These are phyloP conservation scores for Datnioides undecimradiatus DNA, from an alignment of 2,113 vertebrate species.

Conservation along the genomic window DNA sequence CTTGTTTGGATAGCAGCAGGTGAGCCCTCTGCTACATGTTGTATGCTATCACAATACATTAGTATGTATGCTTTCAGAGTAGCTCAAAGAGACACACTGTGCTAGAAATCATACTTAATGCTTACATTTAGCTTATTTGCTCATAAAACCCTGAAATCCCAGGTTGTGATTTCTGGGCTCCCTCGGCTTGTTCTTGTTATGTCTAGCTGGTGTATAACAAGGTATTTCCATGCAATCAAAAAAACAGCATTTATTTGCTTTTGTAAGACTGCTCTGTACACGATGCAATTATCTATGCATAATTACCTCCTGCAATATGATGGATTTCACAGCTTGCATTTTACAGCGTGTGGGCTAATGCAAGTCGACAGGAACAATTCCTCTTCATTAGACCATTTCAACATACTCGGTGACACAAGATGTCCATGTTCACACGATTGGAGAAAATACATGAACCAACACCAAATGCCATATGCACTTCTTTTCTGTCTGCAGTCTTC, in stretches of 20 bases:
- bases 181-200: slow-evolving; percentile 17
- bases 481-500: slow-evolving; percentile 41
- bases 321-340: slow-evolving; percentile 77
- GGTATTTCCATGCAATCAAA: slow-evolving; percentile 41
- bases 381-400: slow-evolving; percentile 79
- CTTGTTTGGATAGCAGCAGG: neutral
- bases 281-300: slow-evolving; percentile 77
- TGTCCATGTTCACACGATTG: slow-evolving; percentile 23
- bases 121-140: neutral
- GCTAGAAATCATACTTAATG: neutral
- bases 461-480: slow-evolving; percentile 14
- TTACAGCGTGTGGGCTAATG: slow-evolving; percentile 68
- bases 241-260: slow-evolving; percentile 68
- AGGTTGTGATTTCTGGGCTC: slow-evolving; percentile 9
- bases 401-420: slow-evolving; percentile 43
- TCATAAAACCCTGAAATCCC: slow-evolving; percentile 24
- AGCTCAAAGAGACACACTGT: neutral
- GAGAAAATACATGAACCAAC: slow-evolving; percentile 20
- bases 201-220: slow-evolving; percentile 18
- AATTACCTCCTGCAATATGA: slow-evolving; percentile 80
- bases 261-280: slow-evolving; percentile 61
- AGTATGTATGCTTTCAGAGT: neutral
- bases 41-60: slow-evolving; percentile 9
- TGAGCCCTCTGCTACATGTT: neutral
- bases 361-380: slow-evolving; percentile 72